A percentile compares a stretch with the other conserved stretches of the same genome.
Conservation (phyloP, 2,113 vertebrate species). For the Chionodraco myersi region DNA sequence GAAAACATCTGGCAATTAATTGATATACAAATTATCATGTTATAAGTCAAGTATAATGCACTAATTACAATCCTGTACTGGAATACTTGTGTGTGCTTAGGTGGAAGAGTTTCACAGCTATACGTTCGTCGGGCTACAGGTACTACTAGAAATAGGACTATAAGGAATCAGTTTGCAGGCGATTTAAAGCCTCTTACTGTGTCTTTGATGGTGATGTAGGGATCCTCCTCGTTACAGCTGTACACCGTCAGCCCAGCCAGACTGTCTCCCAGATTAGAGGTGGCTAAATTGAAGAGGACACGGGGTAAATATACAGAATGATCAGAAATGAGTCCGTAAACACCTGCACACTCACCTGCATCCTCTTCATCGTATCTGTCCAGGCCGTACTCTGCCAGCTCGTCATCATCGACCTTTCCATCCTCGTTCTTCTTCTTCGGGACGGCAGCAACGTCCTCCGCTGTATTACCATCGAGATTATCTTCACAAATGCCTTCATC, state of each 20-base stretch:
- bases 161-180: not conserved
- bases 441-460: conserved; percentile 37
- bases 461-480: conserved; percentile 20
- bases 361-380: conserved; percentile 93
- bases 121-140: too few species aligned
- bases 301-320: not conserved
- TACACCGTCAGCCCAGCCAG: conserved; percentile 92
- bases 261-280: conserved; percentile 89
- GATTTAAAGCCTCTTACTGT: conserved; percentile 85
- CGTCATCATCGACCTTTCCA: conserved; percentile 69
- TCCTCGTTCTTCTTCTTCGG: conserved; percentile 67
- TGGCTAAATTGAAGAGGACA: conserved; percentile 71
- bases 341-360: conserved; percentile 75
- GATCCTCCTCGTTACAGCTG: conserved; percentile 91
- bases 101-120: too few species aligned
- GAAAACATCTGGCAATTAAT: too few species aligned
- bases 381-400: conserved; percentile 91
- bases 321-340: not conserved
- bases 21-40: too few species aligned
- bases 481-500: conserved; percentile 68
- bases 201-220: conserved; percentile 94
- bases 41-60: too few species aligned
- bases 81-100: too few species aligned
- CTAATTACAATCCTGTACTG: too few species aligned
- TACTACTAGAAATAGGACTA: too few species aligned